phyloP scores from a whole-genome alignment of 1,140 invertebrate species.

The Polypedilum pembai region DNA sequence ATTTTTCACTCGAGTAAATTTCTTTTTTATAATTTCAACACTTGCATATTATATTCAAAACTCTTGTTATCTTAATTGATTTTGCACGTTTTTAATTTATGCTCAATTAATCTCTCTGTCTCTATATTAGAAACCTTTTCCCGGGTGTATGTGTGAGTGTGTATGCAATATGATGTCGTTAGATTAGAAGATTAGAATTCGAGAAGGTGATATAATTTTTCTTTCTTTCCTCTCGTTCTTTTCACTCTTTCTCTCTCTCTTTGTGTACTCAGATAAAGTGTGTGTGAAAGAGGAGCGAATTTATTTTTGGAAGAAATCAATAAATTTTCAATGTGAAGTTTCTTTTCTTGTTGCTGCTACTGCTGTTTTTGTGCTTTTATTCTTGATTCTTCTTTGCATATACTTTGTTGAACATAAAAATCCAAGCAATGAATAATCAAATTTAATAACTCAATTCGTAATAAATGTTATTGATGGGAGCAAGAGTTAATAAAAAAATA shows the following conservation, averaged over 20 bases:
- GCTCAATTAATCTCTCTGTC: background rate
- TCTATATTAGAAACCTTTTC: background rate
- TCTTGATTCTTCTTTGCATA: too few species aligned
- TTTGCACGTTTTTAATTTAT: background rate
- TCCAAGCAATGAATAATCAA: background rate
- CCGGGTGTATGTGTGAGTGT: background rate
- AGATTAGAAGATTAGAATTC: background rate
- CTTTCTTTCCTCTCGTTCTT: background rate
- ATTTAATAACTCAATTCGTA: too few species aligned
- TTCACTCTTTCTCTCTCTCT: background rate
- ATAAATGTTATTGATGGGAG: too few species aligned
- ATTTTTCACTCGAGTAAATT: background rate
- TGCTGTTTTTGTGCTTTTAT: too few species aligned
- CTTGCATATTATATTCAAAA: background rate
- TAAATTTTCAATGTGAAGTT: background rate
- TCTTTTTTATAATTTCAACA: background rate
- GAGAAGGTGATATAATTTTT: background rate
- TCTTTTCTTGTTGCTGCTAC: background rate
- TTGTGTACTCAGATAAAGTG: background rate
- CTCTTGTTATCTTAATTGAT: background rate
- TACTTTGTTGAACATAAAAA: background rate
- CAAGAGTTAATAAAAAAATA: too few species aligned
- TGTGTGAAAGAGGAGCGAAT: background rate
- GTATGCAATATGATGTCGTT: background rate
- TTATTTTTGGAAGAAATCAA: constrained; percentile 26